phyloP scores from a whole-genome alignment of 2,797 vertebrate species.

The Periparus ater region DNA sequence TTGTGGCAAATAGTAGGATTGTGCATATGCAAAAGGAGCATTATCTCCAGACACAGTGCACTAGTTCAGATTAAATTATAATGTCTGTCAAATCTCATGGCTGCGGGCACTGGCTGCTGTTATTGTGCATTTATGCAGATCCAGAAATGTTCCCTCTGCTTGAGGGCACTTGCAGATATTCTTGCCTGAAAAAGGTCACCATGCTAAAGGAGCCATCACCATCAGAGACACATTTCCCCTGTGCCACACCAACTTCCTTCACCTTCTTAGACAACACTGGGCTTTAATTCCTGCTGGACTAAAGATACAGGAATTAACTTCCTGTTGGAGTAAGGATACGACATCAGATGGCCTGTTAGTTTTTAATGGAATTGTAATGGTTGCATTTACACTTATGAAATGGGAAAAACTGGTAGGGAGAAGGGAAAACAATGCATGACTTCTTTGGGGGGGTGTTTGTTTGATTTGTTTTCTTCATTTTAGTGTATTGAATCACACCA shows the following conservation, averaged over 20 bases:
- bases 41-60: not conserved
- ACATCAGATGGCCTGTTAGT: not conserved
- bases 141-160: not conserved
- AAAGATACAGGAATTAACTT: not conserved
- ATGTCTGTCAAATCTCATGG: not conserved
- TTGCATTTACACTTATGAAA: not conserved
- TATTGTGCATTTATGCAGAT: constrained; percentile 30
- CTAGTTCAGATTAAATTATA: constrained; percentile 10
- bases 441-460: not conserved
- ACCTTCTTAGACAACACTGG: not conserved
- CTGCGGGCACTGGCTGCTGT: not conserved
- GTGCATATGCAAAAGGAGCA: not conserved
- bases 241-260: not conserved
- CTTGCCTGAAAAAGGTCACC: not conserved
- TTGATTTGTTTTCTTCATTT: not conserved
- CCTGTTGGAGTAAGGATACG: not conserved
- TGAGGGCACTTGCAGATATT: not conserved
- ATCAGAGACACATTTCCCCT: not conserved
- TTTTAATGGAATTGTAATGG: not conserved
- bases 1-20: not conserved
- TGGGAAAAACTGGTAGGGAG: not conserved
- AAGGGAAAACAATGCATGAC: not conserved
- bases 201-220: not conserved
- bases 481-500: not conserved
- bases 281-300: not conserved